Evolutionary conservation across 2,888 invertebrate species (phyloP).

Genomic region (Brachylomia viminalis): DNA sequence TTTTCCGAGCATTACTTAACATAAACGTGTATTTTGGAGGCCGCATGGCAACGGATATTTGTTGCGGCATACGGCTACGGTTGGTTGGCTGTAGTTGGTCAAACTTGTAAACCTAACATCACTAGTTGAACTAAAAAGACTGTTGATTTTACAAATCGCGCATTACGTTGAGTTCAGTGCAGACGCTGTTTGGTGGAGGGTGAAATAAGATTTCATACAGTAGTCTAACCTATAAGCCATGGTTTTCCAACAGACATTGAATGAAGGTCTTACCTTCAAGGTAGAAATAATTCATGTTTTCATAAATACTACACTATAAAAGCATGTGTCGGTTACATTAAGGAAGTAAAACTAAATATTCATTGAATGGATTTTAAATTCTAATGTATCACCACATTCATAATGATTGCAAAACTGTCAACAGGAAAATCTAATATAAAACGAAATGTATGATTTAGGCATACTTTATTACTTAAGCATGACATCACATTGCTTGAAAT

Average conservation of each 20-base stretch:
- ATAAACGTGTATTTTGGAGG: constrained; percentile 47
- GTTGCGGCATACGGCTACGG: constrained; percentile 37
- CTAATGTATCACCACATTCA: constrained; percentile 2
- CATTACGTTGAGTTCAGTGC: too few relatives aligned
- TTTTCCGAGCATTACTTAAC: constrained; percentile 31
- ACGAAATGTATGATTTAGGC: neutral
- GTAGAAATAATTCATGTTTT: neutral
- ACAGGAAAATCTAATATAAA: constrained; percentile 32
- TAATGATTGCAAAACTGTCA: neutral
- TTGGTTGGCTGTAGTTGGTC: constrained; percentile 37
- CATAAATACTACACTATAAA: neutral
- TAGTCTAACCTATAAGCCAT: too few relatives aligned
- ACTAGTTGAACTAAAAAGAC: constrained; percentile 18
- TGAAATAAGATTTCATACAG: too few relatives aligned
- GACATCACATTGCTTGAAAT: neutral
- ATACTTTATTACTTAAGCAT: constrained; percentile 1
- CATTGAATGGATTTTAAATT: constrained; percentile 6
- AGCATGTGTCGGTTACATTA: neutral
- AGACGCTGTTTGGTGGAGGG: too few relatives aligned
- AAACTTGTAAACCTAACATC: constrained; percentile 6
- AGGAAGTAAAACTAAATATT: constrained; percentile 30
- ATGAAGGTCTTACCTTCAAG: too few relatives aligned
- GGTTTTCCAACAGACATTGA: too few relatives aligned
- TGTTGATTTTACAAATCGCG: neutral
- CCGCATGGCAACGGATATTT: constrained; percentile 31